phyloP scores from a whole-genome alignment of 2,797 vertebrate genomes.

The Pogonophryne albipinna region DNA sequence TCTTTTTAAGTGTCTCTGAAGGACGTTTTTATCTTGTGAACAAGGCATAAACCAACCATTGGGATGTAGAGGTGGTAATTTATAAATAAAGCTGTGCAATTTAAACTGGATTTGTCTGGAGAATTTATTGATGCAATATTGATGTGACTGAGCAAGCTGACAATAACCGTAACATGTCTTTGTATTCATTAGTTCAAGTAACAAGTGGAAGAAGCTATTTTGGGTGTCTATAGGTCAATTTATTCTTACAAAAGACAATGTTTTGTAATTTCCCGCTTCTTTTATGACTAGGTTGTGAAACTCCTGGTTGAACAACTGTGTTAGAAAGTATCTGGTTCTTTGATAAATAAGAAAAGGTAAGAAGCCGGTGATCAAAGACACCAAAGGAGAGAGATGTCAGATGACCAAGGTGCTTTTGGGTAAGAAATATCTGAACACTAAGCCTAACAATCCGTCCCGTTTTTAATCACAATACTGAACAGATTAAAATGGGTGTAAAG shows the following conservation, averaged over 20 bases:
- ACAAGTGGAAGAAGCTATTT: neutral
- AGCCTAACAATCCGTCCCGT: neutral
- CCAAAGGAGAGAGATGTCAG: neutral
- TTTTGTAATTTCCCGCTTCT: too few species aligned
- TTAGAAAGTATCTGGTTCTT: too few species aligned
- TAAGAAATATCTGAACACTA: too few species aligned
- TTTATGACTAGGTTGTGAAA: neutral
- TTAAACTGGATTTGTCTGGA: conserved; percentile 18
- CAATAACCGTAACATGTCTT: too few species aligned
- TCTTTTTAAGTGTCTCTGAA: neutral
- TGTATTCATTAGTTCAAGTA: too few species aligned
- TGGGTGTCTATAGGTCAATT: too few species aligned
- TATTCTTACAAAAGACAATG: neutral
- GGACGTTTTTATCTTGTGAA: conserved; percentile 9
- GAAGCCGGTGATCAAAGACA: neutral
- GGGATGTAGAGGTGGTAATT: conserved; percentile 4
- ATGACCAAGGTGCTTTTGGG: neutral
- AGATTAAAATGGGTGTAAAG: too few species aligned
- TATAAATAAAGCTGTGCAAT: conserved; percentile 30
- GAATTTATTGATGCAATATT: neutral
- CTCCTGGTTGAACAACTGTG: too few species aligned
- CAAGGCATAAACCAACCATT: neutral
- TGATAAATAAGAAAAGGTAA: neutral
- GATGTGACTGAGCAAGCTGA: neutral
- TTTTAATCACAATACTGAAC: too few species aligned